Evolutionary conservation across 2,113 vertebrate species (phyloP), one percentile per base, ranked within the genome.

Genomic region (Oreotragus oreotragus): DNA sequence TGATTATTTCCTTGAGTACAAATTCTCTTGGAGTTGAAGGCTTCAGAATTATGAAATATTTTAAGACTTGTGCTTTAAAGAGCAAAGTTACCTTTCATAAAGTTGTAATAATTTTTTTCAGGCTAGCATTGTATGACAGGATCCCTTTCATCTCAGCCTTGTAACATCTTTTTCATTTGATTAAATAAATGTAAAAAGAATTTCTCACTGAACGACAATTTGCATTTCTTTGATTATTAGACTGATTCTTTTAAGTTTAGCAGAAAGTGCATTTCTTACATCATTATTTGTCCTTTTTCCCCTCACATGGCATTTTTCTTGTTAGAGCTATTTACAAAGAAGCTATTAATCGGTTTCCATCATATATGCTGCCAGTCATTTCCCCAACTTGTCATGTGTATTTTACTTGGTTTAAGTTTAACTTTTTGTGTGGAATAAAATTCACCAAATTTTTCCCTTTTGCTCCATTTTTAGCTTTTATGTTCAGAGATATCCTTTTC

Each of bases 211-310:
- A 91, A 73, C 0, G 15, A 33, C 43, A 77, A 88, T 90, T 90
- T 93, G 66, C 43, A 64, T 76, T 73, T 62, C n/a, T 97, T 95
- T 96, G 62, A 85, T 95, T 90, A 92, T 53, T 92, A 84, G 85
- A 84, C 33, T 81, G 43, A 51, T 94, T 66, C 47, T 94, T 90
- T 97, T 80, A 77, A 45, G 43, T 84, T 96, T 81, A 90, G 27
- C 51, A 92, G 81, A 66, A 94, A 90, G 66, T 87, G 30, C 27
- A 55, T 85, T 92, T 83, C 55, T 84, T 85, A 49, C 17, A 25
- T 91, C 84, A 95, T 83, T 94, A 91, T 93, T 91, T 92, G 66
- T 53, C n/a, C 14, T 76, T 66, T 57, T 62, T 53, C 53, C 10
- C 70, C 51, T 43, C 17, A 1, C 28, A 12, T 58, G 23, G 21